These are phyloP conservation scores for Mustela nigripes DNA, from an alignment of 2,113 vertebrate genomes.

Conservation along the genomic window DNA sequence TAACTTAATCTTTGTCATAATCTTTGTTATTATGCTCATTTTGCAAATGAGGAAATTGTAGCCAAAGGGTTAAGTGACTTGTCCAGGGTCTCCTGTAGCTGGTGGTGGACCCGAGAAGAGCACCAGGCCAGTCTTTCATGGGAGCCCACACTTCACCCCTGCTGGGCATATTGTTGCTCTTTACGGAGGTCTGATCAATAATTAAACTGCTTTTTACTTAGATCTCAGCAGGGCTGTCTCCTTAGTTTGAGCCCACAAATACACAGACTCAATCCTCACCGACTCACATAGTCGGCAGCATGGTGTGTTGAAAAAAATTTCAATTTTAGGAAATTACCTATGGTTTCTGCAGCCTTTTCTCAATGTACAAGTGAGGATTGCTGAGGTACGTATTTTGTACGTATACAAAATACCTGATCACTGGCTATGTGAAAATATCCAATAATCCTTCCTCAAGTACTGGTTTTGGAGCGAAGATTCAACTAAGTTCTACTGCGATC, in stretches of 20 bases:
- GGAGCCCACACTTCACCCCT: neutral
- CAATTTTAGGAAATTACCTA: constrained; percentile 14
- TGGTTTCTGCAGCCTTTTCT: neutral
- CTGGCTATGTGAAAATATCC: constrained; percentile 6
- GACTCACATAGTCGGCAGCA: neutral
- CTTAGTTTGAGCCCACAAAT: neutral
- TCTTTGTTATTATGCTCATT: neutral
- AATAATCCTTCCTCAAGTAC: neutral
- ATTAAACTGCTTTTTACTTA: neutral
- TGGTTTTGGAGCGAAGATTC: neutral
- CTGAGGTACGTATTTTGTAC: neutral
- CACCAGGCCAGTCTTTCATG: neutral
- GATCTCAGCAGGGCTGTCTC: neutral
- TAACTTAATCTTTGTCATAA: neutral
- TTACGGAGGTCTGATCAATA: neutral
- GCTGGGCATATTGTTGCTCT: neutral
- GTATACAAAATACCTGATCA: neutral
- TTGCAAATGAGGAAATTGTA: constrained; percentile 6
- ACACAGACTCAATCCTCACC: neutral
- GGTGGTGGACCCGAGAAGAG: neutral
- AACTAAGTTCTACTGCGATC: neutral
- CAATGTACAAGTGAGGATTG: neutral
- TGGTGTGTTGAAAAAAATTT: neutral
- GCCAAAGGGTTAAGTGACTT: neutral
- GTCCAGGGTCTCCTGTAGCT: neutral